Percentiles rank a stretch among this genome's conserved stretches.
phyloP scores from a whole-genome alignment of 2,797 vertebrate genomes.

The Falco novaeseelandiae region DNA sequence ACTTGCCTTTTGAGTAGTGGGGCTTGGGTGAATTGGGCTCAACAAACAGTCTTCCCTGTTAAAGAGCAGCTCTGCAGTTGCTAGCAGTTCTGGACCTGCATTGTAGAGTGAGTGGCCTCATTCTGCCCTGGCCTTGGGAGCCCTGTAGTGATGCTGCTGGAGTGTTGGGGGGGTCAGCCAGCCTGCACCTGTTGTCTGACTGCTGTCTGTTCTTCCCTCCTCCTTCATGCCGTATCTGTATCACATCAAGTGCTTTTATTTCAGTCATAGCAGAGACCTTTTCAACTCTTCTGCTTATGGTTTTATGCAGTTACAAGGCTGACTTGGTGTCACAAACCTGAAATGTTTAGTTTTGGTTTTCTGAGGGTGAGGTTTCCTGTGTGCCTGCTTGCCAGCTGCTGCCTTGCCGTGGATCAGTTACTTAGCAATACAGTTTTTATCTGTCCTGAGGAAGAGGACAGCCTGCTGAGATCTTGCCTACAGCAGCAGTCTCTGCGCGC shows the following conservation, averaged over 20 bases:
- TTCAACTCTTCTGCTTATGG: background rate
- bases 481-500: background rate
- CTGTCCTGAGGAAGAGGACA: background rate
- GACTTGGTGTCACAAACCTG: background rate
- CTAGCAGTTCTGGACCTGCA: background rate
- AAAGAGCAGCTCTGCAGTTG: background rate
- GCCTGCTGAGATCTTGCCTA: background rate
- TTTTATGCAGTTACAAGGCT: background rate
- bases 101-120: background rate
- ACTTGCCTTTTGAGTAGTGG: background rate
- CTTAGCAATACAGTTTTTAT: background rate
- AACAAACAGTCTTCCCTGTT: background rate
- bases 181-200: background rate
- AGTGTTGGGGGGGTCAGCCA: rapidly evolving
- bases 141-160: rapidly evolving
- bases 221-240: background rate
- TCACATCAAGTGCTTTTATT: background rate
- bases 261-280: background rate
- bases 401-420: background rate
- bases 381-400: background rate
- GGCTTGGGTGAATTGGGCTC: background rate
- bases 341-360: background rate
- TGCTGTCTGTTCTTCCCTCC: background rate
- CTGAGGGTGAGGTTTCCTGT: background rate
- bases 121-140: rapidly evolving